Percentiles rank a stretch among this genome's conserved stretches.
Evolutionary conservation across 2,113 vertebrate species (phyloP).

Genomic region (Calyptommatus sinebrachiatus): DNA sequence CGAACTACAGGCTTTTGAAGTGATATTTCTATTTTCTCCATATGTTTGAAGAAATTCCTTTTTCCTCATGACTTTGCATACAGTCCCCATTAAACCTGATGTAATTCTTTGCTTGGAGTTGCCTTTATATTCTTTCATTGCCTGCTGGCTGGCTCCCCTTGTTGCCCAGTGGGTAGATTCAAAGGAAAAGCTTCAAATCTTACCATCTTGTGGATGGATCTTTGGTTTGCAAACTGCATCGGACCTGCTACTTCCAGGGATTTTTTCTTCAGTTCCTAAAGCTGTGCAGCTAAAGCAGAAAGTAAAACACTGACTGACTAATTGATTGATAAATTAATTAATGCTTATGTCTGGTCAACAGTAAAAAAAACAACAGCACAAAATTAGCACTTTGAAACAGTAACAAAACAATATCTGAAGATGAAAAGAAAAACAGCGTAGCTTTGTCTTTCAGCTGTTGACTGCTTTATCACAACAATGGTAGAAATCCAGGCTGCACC

Average conservation of each 20-base stretch:
- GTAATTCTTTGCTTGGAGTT: no score
- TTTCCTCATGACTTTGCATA: no score
- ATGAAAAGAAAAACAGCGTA: background rate
- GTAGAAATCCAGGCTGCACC: background rate
- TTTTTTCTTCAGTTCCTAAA: constrained; percentile 58
- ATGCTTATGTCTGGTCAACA: no score
- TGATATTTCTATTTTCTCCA: no score
- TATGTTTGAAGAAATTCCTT: no score
- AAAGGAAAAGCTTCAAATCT: no score
- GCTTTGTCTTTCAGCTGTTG: background rate
- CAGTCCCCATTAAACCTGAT: no score
- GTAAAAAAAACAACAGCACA: background rate
- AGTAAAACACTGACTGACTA: background rate
- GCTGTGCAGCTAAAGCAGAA: constrained; percentile 67
- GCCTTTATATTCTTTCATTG: no score
- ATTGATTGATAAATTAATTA: background rate
- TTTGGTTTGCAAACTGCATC: constrained; percentile 66
- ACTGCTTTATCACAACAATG: background rate
- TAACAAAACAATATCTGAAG: background rate
- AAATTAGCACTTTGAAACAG: no score
- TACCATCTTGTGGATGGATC: constrained; percentile 56
- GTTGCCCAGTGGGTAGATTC: no score
- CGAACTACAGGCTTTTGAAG: no score
- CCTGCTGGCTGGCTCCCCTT: no score
- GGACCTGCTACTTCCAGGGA: constrained; percentile 63